Conservation (phyloP, 2,113 vertebrate genomes). For the Apus apus region DNA sequence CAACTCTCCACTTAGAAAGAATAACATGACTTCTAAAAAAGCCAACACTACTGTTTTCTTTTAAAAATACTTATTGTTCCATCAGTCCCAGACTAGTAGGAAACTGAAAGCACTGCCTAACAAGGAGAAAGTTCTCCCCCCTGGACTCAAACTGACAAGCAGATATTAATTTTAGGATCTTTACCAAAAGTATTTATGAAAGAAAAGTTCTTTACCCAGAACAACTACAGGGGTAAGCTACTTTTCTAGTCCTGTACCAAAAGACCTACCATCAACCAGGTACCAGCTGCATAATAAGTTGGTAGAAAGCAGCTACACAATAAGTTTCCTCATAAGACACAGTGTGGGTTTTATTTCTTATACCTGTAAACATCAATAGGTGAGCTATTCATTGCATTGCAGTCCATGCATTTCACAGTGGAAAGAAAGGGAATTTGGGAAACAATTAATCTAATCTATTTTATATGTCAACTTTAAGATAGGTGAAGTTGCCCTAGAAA, state of each 20-base stretch:
- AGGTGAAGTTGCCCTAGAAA: neutral
- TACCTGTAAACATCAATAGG: neutral
- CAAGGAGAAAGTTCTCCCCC: neutral
- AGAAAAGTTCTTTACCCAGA: neutral
- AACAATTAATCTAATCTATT: neutral
- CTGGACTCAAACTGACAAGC: neutral
- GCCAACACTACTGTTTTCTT: neutral
- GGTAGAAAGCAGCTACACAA: neutral
- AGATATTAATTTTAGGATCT: neutral
- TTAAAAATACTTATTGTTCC: neutral
- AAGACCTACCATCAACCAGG: neutral
- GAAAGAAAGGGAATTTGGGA: neutral
- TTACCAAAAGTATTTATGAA: neutral
- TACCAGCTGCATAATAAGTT: neutral
- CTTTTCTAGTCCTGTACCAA: neutral
- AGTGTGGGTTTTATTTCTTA: neutral
- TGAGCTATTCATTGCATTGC: neutral
- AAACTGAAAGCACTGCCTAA: neutral
- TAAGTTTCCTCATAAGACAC: neutral
- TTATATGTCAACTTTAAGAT: neutral
- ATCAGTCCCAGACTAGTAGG: neutral
- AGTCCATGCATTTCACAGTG: neutral
- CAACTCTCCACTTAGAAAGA: neutral
- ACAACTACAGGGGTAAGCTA: neutral
- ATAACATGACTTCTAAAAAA: neutral